These are phyloP conservation scores for Eupithecia tripunctaria DNA, from an alignment of 2,888 invertebrate genomes.

Conservation along the genomic window DNA sequence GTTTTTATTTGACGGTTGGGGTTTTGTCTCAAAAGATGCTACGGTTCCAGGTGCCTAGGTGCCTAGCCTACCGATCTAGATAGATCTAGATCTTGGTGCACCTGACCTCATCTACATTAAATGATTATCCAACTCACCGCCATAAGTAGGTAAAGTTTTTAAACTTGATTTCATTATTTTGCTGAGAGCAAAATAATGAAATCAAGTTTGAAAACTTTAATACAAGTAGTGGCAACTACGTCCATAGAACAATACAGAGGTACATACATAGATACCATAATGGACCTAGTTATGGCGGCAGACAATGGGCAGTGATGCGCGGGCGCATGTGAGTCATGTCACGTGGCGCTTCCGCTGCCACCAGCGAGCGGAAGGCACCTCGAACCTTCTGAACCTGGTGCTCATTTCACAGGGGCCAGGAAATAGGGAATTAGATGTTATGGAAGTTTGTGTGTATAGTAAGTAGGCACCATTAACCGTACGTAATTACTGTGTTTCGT, in stretches of 20 bases:
- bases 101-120: not conserved
- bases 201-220: not conserved
- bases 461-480: not conserved
- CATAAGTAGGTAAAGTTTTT: no score
- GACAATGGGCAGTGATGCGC: constrained; percentile 69
- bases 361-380: constrained; percentile 65
- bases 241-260: constrained; percentile 2
- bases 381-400: constrained; percentile 30
- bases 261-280: constrained; percentile 31
- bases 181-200: not conserved
- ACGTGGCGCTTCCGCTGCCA: constrained; percentile 69
- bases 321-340: constrained; percentile 72
- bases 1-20: no score
- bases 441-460: not conserved
- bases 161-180: no score
- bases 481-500: not conserved
- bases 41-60: no score
- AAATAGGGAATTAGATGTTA: constrained; percentile 22
- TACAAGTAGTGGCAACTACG: not conserved
- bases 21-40: not conserved
- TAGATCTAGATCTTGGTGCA: not conserved
- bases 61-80: not conserved
- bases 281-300: constrained; percentile 58
- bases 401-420: constrained; percentile 30
- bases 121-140: not conserved